Percentiles rank a stretch among this genome's conserved stretches.
These are phyloP conservation scores for Acleris cristana DNA, from an alignment of 2,888 invertebrate genomes.

Conservation along the genomic window DNA sequence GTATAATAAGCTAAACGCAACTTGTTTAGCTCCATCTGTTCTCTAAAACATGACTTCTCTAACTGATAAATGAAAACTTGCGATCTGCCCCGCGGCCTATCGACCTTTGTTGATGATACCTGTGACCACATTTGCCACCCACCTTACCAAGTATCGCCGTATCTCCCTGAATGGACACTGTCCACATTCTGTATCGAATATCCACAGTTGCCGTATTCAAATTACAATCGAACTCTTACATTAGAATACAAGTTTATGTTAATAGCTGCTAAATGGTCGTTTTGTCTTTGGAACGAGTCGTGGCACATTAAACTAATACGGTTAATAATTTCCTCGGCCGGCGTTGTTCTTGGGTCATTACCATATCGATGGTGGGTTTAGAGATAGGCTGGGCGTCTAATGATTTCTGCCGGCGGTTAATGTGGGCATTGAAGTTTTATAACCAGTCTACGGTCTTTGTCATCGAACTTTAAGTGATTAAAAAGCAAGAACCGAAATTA, in stretches of 20 bases:
- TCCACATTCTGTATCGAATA: conserved; percentile 35
- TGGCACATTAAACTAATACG: conserved; percentile 59
- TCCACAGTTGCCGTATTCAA: conserved; percentile 41
- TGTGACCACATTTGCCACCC: neutral
- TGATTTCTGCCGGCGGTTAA: conserved; percentile 32
- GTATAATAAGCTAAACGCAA: too few species aligned
- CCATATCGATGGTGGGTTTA: conserved; percentile 43
- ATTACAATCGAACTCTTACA: conserved; percentile 38
- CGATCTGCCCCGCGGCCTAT: too few species aligned
- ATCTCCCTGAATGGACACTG: neutral
- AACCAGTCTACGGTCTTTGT: conserved; percentile 15
- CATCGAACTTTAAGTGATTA: neutral
- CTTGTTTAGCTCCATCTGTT: too few species aligned
- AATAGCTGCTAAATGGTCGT: conserved; percentile 45
- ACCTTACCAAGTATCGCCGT: neutral
- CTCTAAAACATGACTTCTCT: too few species aligned
- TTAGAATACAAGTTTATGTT: conserved; percentile 48
- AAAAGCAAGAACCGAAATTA: too few species aligned
- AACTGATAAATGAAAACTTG: too few species aligned
- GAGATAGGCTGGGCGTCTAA: conserved; percentile 23
- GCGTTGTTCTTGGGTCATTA: conserved; percentile 42
- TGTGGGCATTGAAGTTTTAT: conserved; percentile 19
- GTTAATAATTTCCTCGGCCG: conserved; percentile 50
- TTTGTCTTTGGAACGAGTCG: conserved; percentile 44
- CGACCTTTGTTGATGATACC: neutral